Evolutionary conservation across 2,888 invertebrate genomes (phyloP).

Genomic region (Globia sparganii): DNA sequence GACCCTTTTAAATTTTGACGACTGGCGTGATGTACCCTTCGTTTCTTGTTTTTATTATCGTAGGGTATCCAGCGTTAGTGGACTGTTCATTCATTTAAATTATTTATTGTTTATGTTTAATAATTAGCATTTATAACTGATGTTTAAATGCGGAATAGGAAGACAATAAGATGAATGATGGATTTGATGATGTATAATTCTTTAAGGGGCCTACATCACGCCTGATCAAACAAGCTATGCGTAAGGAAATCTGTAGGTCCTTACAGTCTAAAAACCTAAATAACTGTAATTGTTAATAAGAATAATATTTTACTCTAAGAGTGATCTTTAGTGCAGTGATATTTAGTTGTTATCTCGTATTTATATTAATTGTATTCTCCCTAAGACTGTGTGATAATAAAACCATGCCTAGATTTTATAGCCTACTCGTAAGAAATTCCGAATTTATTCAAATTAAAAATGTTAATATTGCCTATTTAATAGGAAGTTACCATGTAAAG

Average conservation of each 20-base stretch:
- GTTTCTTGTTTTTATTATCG: background rate
- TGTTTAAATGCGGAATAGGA: conserved; percentile 17
- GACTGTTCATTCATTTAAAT: background rate
- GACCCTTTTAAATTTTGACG: background rate
- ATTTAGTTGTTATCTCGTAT: conserved; percentile 13
- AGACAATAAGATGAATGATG: no score
- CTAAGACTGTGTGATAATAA: background rate
- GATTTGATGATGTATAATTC: background rate
- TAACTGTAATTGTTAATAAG: conserved; percentile 6
- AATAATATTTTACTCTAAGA: conserved; percentile 7
- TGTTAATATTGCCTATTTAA: background rate
- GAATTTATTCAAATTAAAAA: conserved; percentile 23
- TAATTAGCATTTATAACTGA: background rate
- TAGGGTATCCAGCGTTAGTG: background rate
- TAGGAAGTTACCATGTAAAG: background rate
- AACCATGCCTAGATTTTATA: background rate
- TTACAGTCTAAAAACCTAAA: background rate
- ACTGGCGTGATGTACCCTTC: background rate
- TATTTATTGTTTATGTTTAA: conserved; percentile 20
- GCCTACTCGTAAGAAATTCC: background rate
- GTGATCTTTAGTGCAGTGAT: conserved; percentile 22
- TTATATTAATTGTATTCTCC: conserved; percentile 7
- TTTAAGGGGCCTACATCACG: background rate
- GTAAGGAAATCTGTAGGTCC: background rate
- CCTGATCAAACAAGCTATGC: background rate